Evolutionary conservation across 2,888 invertebrate genomes (phyloP).

Genomic region (Druceiella hillmani): DNA sequence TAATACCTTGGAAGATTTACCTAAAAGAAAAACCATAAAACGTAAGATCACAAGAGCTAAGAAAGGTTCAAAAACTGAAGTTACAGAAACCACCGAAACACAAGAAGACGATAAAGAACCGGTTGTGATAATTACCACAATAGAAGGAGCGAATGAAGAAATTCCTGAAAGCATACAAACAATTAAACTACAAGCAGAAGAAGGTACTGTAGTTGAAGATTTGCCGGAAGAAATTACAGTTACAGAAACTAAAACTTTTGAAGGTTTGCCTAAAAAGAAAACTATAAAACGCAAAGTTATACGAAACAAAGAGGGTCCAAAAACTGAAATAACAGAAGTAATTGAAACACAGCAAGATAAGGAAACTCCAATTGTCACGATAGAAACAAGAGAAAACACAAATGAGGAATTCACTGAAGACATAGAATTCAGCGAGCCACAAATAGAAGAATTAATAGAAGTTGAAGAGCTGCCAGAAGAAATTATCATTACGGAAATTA

Average conservation of each 20-base stretch:
- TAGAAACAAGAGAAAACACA: conserved; percentile 29
- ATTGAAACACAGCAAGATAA: conserved; percentile 26
- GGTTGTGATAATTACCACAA: conserved; percentile 24
- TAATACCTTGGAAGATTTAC: conserved; percentile 25
- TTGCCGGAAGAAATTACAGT: conserved; percentile 25
- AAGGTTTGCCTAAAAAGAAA: conserved; percentile 27
- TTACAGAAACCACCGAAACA: conserved; percentile 30
- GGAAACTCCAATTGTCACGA: conserved; percentile 18
- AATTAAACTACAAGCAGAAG: conserved; percentile 14
- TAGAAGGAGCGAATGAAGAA: conserved; percentile 7
- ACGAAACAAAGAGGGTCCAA: conserved; percentile 12
- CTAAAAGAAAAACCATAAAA: conserved; percentile 28
- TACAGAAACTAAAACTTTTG: conserved; percentile 24
- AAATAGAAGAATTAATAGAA: conserved; percentile 16
- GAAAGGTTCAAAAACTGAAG: conserved; percentile 32
- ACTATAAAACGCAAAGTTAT: conserved; percentile 9
- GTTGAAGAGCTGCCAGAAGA: conserved; percentile 20
- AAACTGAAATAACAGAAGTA: conserved; percentile 32
- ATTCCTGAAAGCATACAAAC: conserved; percentile 28
- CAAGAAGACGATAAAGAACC: conserved; percentile 28
- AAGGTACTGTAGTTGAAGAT: conserved; percentile 22
- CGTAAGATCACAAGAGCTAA: conserved; percentile 28
- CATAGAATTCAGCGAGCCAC: conserved; percentile 12
- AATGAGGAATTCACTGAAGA: conserved; percentile 27
- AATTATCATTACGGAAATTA: conserved; percentile 12